These are phyloP conservation scores for Pissodes strobi DNA, from an alignment of 1,140 invertebrate species.

Conservation along the genomic window DNA sequence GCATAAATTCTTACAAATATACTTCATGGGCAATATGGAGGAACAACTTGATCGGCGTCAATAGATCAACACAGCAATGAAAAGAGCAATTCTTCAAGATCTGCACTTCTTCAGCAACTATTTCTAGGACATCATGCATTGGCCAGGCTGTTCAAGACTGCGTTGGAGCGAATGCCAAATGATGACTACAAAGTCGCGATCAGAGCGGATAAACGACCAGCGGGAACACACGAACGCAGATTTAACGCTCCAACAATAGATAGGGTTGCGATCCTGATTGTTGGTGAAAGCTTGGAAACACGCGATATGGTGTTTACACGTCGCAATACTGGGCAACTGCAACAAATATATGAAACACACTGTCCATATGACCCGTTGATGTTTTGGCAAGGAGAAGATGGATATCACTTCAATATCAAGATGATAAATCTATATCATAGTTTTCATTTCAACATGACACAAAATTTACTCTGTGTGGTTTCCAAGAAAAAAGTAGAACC, in stretches of 20 bases:
- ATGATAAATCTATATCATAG: slow-evolving; percentile 42
- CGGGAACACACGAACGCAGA: too few species aligned
- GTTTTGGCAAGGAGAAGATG: slow-evolving; percentile 59
- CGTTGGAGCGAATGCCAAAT: slow-evolving; percentile 49
- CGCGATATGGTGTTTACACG: slow-evolving; percentile 56
- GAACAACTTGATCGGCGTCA: slow-evolving; percentile 53
- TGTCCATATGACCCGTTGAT: slow-evolving; percentile 57
- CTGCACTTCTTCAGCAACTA: slow-evolving; percentile 39
- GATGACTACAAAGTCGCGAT: slow-evolving; percentile 53
- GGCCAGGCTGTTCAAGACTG: too few species aligned
- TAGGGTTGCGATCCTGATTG: slow-evolving; percentile 57
- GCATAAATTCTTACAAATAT: too few species aligned
- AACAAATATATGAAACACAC: slow-evolving; percentile 55
- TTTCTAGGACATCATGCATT: slow-evolving; percentile 55
- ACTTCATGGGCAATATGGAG: too few species aligned
- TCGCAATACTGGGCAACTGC: slow-evolving; percentile 46
- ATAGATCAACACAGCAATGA: slow-evolving; percentile 44
- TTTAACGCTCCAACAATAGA: slow-evolving; percentile 57
- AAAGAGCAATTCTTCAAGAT: too few species aligned
- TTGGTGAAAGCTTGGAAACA: slow-evolving; percentile 52
- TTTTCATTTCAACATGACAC: not conserved
- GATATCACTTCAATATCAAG: slow-evolving; percentile 56
- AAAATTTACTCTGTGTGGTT: not conserved
- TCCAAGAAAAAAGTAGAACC: not conserved
- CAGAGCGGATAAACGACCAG: too few species aligned